Conservation (phyloP, 2,113 vertebrate genomes). For the Tiliqua scincoides region DNA sequence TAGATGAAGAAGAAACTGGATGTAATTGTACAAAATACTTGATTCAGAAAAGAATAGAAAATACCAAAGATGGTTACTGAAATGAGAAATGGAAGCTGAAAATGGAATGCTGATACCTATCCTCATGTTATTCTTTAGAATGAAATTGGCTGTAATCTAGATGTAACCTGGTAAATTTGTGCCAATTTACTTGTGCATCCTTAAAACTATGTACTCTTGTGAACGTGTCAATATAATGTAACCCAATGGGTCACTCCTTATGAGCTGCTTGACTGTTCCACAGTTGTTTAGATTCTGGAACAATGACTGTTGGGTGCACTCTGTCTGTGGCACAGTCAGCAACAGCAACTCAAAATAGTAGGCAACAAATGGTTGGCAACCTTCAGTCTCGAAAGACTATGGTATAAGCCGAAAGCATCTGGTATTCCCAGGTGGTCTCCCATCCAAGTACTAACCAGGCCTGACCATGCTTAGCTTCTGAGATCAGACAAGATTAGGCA, state of each 20-base stretch:
- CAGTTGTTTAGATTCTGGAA: neutral
- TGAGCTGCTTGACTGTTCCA: neutral
- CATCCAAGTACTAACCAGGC: no score
- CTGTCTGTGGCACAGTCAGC: neutral
- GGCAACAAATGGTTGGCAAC: no score
- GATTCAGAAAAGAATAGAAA: neutral
- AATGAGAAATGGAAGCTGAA: neutral
- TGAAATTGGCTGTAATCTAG: neutral
- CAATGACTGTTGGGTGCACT: neutral
- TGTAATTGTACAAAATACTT: neutral
- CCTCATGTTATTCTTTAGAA: neutral
- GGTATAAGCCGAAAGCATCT: no score
- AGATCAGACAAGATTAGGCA: no score
- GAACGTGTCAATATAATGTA: neutral
- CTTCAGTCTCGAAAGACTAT: no score
- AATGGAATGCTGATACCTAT: neutral
- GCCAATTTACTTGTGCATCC: neutral
- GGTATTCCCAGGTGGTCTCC: no score
- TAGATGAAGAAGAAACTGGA: neutral
- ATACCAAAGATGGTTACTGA: neutral
- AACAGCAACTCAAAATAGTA: neutral
- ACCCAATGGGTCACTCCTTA: neutral
- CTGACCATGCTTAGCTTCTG: no score
- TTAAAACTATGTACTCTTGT: neutral
- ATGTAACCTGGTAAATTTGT: neutral